These are phyloP conservation scores for Plectrocnemia conspersa DNA, from an alignment of 1,140 invertebrate species.

Conservation along the genomic window DNA sequence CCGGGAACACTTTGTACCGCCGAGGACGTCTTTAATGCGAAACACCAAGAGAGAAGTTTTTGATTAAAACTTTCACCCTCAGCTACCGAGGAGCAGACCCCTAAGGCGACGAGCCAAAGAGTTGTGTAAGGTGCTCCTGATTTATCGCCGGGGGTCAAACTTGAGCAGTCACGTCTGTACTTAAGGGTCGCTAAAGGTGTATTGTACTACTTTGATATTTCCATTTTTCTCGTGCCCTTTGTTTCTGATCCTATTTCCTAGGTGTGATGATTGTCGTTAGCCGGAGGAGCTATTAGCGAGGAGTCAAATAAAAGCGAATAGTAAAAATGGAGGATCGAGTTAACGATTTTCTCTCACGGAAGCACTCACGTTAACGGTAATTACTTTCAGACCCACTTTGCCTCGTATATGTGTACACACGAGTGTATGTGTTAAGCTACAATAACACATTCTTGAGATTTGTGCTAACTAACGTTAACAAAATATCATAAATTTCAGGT, in stretches of 20 bases:
- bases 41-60: slow-evolving; percentile 3
- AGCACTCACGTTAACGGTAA: no score
- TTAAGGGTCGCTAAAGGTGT: background rate
- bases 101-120: background rate
- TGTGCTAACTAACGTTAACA: no score
- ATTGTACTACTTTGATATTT: background rate
- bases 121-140: slow-evolving; percentile 7
- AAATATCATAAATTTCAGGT: no score
- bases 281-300: no score
- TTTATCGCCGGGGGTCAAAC: slow-evolving; percentile 4
- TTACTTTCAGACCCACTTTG: no score
- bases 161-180: slow-evolving; percentile 5
- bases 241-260: background rate
- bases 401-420: no score
- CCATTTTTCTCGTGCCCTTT: background rate
- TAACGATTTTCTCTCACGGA: no score
- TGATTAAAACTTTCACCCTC: slow-evolving; percentile 5
- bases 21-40: slow-evolving; percentile 6
- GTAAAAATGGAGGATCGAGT: no score
- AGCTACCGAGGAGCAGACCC: background rate
- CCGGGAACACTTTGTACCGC: background rate
- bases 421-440: no score
- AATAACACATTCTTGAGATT: no score
- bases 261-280: background rate
- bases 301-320: no score